Conservation (phyloP, 2,797 vertebrate genomes). For the Darevskia nairensis region DNA sequence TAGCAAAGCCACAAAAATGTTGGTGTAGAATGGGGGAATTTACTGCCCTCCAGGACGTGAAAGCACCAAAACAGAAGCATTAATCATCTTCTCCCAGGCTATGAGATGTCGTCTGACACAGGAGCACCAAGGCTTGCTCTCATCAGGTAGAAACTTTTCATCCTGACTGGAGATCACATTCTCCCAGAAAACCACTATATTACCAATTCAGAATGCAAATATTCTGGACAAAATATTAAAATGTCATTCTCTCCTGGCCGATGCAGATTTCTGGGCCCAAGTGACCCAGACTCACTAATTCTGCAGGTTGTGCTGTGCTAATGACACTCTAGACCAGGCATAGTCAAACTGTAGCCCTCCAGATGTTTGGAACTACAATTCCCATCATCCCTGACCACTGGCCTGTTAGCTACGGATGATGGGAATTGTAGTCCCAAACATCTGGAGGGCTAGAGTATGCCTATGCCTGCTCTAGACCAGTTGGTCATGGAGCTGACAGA, state of each 20-base stretch:
- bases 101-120: constrained; percentile 22
- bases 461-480: too few species aligned
- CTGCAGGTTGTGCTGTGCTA: not conserved
- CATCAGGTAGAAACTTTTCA: constrained; percentile 19
- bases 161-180: constrained; percentile 13
- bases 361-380: too few species aligned
- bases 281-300: not conserved
- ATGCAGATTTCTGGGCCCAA: not conserved
- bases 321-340: not conserved
- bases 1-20: not conserved
- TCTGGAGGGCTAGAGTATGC: too few species aligned
- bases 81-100: constrained; percentile 5
- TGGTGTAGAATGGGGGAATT: constrained; percentile 5
- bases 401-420: too few species aligned
- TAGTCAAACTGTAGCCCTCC: too few species aligned
- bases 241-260: not conserved
- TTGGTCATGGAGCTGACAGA: too few species aligned
- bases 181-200: constrained; percentile 12
- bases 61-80: constrained; percentile 24
- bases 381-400: too few species aligned
- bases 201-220: not conserved
- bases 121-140: constrained; percentile 2
- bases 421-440: too few species aligned
- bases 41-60: not conserved
- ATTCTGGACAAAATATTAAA: not conserved